Conservation (phyloP, 2,113 vertebrate genomes). For the Chitala chitala region DNA sequence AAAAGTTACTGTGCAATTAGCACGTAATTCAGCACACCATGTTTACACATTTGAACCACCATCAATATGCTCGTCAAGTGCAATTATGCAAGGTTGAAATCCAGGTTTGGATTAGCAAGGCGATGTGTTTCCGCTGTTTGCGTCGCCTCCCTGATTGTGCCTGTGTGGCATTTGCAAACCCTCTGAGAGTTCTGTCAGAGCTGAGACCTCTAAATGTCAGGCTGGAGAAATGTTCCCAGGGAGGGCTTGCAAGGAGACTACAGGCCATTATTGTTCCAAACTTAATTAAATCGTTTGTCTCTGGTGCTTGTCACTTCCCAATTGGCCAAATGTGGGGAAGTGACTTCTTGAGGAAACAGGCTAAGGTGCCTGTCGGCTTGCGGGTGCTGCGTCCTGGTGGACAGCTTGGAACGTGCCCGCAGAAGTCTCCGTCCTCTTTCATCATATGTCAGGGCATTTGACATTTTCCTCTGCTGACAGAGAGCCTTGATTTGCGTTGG, state of each 20-base stretch:
- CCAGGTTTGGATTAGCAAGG: not conserved
- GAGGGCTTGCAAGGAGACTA: not conserved
- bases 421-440: not conserved
- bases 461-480: not conserved
- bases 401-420: not conserved
- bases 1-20: constrained; percentile 4
- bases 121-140: not conserved
- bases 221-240: not conserved
- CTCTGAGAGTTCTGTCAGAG: not conserved
- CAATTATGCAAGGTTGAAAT: not conserved
- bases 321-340: not conserved
- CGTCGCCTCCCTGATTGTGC: not conserved
- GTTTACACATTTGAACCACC: constrained; percentile 5
- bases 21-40: not conserved
- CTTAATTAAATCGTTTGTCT: constrained; percentile 4
- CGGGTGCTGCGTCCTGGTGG: not conserved
- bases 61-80: not conserved
- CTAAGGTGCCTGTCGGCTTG: too few species aligned
- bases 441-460: not conserved
- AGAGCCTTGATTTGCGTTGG: not conserved
- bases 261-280: not conserved
- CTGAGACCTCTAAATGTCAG: constrained; percentile 15
- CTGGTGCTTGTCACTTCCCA: not conserved
- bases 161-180: not conserved
- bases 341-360: too few species aligned